phyloP scores from a whole-genome alignment of 2,113 vertebrate species.

The Ptychochromis oligacanthus region DNA sequence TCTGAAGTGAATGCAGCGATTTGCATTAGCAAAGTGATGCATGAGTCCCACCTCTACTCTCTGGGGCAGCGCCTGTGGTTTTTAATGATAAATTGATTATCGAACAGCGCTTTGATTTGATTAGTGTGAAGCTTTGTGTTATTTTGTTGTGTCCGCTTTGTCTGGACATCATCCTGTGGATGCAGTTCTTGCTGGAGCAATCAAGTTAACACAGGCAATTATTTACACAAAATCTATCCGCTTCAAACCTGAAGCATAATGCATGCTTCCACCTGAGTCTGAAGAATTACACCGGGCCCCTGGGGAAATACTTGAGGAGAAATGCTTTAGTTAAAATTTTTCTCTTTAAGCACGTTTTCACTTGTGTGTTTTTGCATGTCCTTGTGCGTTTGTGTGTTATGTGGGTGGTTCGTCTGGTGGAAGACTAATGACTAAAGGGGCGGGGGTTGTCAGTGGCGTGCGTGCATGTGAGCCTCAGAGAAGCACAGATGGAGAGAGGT shows the following conservation, averaged over 20 bases:
- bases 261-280: constrained; percentile 17
- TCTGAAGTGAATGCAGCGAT: not conserved
- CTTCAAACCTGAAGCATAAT: constrained; percentile 38
- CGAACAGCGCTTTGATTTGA: not conserved
- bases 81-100: constrained; percentile 2
- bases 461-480: not conserved
- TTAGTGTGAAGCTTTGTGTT: not conserved
- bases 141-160: not conserved
- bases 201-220: constrained; percentile 26
- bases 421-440: constrained; percentile 62
- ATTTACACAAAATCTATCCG: constrained; percentile 40
- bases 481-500: not conserved
- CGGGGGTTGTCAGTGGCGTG: not conserved
- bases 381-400: not conserved
- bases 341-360: not conserved
- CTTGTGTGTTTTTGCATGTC: constrained; percentile 1
- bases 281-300: constrained; percentile 37
- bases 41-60: not conserved
- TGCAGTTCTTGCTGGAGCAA: constrained; percentile 23
- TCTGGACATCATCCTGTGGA: not conserved
- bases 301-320: constrained; percentile 44
- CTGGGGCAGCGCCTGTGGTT: not conserved
- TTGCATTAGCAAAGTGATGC: not conserved
- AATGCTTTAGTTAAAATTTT: constrained; percentile 27
- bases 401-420: constrained; percentile 33